Evolutionary conservation across 2,888 invertebrate genomes (phyloP), one percentile per base, ranked within the genome.

Genomic region (Anticlea derivata): DNA sequence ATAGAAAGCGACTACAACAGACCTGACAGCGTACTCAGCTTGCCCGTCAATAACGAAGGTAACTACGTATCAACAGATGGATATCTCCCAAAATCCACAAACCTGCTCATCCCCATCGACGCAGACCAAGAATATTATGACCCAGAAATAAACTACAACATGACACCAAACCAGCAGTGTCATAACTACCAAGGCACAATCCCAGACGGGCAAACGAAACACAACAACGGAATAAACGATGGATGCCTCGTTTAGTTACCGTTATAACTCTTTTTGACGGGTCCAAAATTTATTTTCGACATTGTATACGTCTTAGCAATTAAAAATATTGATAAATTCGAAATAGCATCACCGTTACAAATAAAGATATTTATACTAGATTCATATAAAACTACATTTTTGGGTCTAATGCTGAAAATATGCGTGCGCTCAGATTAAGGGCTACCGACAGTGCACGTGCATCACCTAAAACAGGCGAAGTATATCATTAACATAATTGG

Each of bases 161-260:
- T 88, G 60, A 74, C 80, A 30, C 70, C 74, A 7, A 58, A 73
- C 22, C 92, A 87, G 58, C 92, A 92, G 68, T 93, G 93, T 75
- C 92, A 93, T 68, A 92, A 87, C 45, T 92, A 92, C 66, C 88
- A 86, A 24, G 72, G 76, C 47, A 78, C 83, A 27, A 77, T 85
- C 23, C 74, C 82, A 41, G 92, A 91, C 50, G 59, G 79, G 29
- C 92, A 92, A 68, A 65, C 69, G 20, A 92, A 91, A 80, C 90
- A 92, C 70, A 87, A 83, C 66, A 91, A 83, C 73, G 92, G 91
- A 66, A 84, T 92, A 63, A 93, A 93, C 71, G 93, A 93, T 68
- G 92, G 93, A 55, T 93, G 93, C 75, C 92, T 93, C 82, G 93
- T 93, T 70, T 93, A 92, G 86, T 63, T 55, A 58, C 56, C 49